Evolutionary conservation across 92 coral and sea anemone species (phyloP).

Genomic region (Anthopleura xanthogrammica): DNA sequence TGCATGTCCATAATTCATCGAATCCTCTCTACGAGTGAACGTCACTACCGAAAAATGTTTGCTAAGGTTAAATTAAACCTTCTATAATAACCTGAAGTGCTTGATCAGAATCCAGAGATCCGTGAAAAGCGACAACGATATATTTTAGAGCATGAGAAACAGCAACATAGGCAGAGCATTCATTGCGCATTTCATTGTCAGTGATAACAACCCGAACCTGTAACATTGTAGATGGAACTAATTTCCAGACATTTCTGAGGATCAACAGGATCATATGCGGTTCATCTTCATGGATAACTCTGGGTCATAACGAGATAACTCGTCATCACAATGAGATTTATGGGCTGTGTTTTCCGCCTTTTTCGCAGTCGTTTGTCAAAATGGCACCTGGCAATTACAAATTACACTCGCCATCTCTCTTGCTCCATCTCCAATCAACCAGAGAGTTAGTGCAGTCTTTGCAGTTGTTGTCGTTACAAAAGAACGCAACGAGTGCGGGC

Average conservation of each 20-base stretch:
- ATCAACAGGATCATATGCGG: conserved; percentile 47
- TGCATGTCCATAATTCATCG: conserved; percentile 1
- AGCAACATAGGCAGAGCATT: conserved; percentile 64
- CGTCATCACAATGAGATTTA: conserved; percentile 11
- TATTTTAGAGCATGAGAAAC: conserved; percentile 52
- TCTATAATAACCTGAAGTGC: conserved; percentile 15
- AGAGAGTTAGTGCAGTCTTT: conserved; percentile 5
- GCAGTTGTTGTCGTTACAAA: conserved; percentile 21
- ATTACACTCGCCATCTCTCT: conserved; percentile 48
- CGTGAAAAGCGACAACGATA: conserved; percentile 57
- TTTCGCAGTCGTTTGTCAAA: conserved; percentile 40
- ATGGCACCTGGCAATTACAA: conserved; percentile 23
- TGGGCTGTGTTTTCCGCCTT: conserved; percentile 38
- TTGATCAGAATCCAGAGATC: conserved; percentile 34
- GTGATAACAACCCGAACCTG: conserved; percentile 22
- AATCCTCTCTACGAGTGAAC: conserved; percentile 47
- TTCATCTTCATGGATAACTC: conserved; percentile 41
- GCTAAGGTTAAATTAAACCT: conserved; percentile 18
- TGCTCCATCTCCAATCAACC: conserved; percentile 53
- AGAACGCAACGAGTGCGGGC: background rate
- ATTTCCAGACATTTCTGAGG: conserved; percentile 51
- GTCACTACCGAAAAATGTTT: conserved; percentile 43
- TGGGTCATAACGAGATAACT: conserved; percentile 32
- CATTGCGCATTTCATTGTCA: conserved; percentile 41
- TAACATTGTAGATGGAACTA: conserved; percentile 33